Conservation (phyloP, 2,888 invertebrate genomes). For the Leistus spinibarbis region DNA sequence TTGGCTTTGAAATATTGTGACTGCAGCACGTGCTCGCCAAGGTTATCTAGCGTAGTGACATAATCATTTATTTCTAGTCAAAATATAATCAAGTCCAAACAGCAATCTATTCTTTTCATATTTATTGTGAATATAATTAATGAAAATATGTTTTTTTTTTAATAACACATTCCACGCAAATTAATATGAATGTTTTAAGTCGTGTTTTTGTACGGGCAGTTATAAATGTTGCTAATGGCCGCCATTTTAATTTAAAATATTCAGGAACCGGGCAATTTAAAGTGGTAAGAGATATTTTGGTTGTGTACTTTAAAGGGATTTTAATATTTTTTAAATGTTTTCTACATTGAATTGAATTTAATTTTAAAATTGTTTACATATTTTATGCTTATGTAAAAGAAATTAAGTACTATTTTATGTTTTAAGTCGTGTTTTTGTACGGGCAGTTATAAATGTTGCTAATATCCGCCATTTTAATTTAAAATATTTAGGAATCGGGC, state of each 20-base stretch:
- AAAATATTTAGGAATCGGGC: too few species aligned
- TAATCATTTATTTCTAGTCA: not conserved
- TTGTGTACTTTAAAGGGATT: too few species aligned
- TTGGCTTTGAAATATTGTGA: not conserved
- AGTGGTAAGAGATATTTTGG: too few species aligned
- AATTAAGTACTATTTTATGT: too few species aligned
- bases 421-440: constrained; percentile 19
- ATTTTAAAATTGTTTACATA: too few species aligned
- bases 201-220: constrained; percentile 12
- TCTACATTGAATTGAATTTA: too few species aligned
- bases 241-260: constrained; percentile 13
- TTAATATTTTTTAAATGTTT: too few species aligned
- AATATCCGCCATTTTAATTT: constrained; percentile 8
- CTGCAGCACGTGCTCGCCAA: constrained; percentile 6
- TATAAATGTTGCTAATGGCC: constrained; percentile 5
- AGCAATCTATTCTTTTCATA: not conserved
- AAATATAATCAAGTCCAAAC: not conserved
- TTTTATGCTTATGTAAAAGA: too few species aligned
- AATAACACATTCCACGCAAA: too few species aligned
- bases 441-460: constrained; percentile 4
- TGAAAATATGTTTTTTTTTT: not conserved
- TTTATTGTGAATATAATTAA: too few species aligned
- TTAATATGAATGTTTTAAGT: constrained; percentile 17
- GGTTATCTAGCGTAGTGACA: not conserved
- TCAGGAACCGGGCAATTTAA: too few species aligned